Base-by-base conservation (phyloP, 2,888 invertebrate genomes). In the Meloe dianella region DNA sequence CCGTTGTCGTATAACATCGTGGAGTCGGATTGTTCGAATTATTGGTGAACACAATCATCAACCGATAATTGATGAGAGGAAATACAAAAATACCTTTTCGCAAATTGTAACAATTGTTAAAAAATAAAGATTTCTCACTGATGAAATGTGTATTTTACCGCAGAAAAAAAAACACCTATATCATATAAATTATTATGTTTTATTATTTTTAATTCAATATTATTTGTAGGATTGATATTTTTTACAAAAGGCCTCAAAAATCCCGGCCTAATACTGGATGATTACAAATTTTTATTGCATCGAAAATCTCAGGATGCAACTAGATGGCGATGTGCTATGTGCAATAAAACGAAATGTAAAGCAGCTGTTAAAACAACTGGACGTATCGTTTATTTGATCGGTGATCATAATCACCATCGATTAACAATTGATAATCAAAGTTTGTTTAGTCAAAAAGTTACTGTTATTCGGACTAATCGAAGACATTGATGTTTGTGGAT, bases 211-310 rank as follows among this genome's bases (percentile, higher is more conserved):
- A 29, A 27, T 54, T 27, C 1, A 20, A 12, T 20, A 57, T 30
- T 20, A 30, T 62, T 71, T 72, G 59, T 60, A 70, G 70, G 61
- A 14, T 57, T 61, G 5, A 60, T 70, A 32, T 60, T 64, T 61
- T 62, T 68, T 27, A 58, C 35, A n/a, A 41, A 38, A 60, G 76
- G 75, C 9, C 68, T n/a, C 12, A 66, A 64, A n/a, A 63, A 69
- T 32, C 69, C 69, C 2, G 47, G 60, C n/a, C 35, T 69, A 32
- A 61, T 69, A 10, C 35, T 66, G 38, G 61, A 69, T 38, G 64
- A 60, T 58, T 60, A 66, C 27, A 32, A 27, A 22, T 69, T 63
- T 56, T 35, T 67, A n/a, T 35, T 66, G 30, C 60, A 69, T 27
- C 5, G 63, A 6, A 57, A 65, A 57, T 60, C 47, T n/a, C 57